phyloP scores from a whole-genome alignment of 2,888 invertebrate species.

The Eumerus sabulonum region DNA sequence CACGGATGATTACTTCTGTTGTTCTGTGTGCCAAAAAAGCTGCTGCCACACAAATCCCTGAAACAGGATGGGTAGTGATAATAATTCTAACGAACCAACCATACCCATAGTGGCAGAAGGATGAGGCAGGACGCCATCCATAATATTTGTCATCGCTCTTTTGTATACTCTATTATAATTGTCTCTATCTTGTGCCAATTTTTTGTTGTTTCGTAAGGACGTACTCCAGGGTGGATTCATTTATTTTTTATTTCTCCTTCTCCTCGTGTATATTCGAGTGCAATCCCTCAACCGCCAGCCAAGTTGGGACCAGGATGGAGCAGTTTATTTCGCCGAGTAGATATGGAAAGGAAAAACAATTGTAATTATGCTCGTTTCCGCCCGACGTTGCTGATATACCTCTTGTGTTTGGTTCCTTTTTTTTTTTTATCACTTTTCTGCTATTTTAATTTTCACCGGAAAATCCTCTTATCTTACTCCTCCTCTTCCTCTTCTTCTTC shows the following conservation, averaged over 20 bases:
- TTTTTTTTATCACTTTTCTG: constrained; percentile 59
- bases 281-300: constrained; percentile 39
- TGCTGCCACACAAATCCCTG: constrained; percentile 50
- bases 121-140: constrained; percentile 36
- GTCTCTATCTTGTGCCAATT: constrained; percentile 64
- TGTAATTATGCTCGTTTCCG: constrained; percentile 66
- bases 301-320: constrained; percentile 30
- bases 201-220: constrained; percentile 35
- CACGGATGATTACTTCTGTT: constrained; percentile 59
- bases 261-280: background rate
- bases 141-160: constrained; percentile 63
- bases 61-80: constrained; percentile 18
- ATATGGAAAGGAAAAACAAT: constrained; percentile 28
- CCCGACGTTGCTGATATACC: constrained; percentile 5
- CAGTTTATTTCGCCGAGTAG: constrained; percentile 40
- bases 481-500: constrained; percentile 21
- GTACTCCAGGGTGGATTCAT: constrained; percentile 7
- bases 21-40: constrained; percentile 63
- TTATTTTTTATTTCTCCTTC: background rate
- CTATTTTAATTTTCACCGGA: constrained; percentile 64
- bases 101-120: background rate
- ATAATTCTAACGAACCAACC: constrained; percentile 38
- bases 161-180: constrained; percentile 59
- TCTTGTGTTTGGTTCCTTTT: constrained; percentile 55
- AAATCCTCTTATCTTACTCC: constrained; percentile 63